phyloP scores from a whole-genome alignment of 2,888 invertebrate genomes.

The Mythimna lalbum region DNA sequence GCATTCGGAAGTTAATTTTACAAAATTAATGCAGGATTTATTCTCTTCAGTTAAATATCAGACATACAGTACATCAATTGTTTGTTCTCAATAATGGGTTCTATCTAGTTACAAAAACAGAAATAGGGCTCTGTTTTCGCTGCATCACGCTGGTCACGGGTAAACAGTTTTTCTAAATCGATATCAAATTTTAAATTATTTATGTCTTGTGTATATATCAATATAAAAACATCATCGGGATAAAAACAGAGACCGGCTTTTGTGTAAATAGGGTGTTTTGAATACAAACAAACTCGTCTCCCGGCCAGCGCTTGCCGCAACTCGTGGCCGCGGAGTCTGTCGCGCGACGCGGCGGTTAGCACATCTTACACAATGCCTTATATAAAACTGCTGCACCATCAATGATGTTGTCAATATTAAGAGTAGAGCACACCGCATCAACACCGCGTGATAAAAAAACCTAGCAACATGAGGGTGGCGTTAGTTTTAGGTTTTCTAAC shows the following conservation, averaged over 20 bases:
- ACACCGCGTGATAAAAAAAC: constrained; percentile 65
- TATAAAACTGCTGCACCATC: constrained; percentile 88
- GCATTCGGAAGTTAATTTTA: background rate
- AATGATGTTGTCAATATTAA: constrained; percentile 83
- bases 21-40: background rate
- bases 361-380: constrained; percentile 88
- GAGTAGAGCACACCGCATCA: constrained; percentile 76
- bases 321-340: constrained; percentile 67
- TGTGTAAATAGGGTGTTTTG: constrained; percentile 36
- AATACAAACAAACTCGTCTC: constrained; percentile 41
- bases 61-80: no score
- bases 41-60: no score
- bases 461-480: constrained; percentile 80
- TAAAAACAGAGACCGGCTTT: background rate
- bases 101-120: background rate
- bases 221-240: background rate
- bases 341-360: constrained; percentile 82
- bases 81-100: no score
- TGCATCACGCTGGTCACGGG: background rate
- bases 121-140: background rate
- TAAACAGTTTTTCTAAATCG: background rate
- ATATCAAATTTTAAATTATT: background rate
- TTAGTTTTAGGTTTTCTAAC: constrained; percentile 77
- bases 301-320: constrained; percentile 73
- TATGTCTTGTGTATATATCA: background rate